phyloP scores from a whole-genome alignment of 2,888 invertebrate species.

The Melipona beecheii region DNA sequence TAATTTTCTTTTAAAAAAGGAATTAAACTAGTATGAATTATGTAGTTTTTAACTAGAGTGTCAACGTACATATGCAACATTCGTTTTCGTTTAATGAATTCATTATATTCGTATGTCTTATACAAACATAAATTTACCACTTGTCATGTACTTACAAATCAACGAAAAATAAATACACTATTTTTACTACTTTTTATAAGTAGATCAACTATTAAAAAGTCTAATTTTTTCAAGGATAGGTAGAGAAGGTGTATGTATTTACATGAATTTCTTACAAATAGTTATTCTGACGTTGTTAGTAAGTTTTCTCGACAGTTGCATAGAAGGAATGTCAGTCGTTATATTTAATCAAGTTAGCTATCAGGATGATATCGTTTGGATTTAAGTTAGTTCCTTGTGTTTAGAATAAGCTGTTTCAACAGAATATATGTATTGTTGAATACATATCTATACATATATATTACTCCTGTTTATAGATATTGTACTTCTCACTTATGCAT shows the following conservation, averaged over 20 bases:
- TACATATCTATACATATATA: neutral
- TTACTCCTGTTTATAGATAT: slow-evolving; percentile 30
- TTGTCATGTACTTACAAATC: neutral
- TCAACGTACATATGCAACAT: slow-evolving; percentile 3
- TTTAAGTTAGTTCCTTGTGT: slow-evolving; percentile 38
- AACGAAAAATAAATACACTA: slow-evolving; percentile 1
- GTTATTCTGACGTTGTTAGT: neutral
- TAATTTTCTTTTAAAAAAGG: neutral
- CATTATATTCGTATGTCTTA: neutral
- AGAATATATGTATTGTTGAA: slow-evolving; percentile 20
- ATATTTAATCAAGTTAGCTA: slow-evolving; percentile 20
- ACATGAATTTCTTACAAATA: slow-evolving; percentile 5
- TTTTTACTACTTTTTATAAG: slow-evolving; percentile 19
- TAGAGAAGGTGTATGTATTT: slow-evolving; percentile 8
- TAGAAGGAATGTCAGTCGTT: slow-evolving; percentile 20
- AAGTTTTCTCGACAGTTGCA: slow-evolving; percentile 5
- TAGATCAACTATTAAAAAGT: slow-evolving; percentile 1
- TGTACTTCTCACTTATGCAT: slow-evolving; percentile 36
- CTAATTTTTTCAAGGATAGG: slow-evolving; percentile 13
- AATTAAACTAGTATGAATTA: neutral
- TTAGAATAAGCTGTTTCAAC: slow-evolving; percentile 27
- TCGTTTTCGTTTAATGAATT: slow-evolving; percentile 19
- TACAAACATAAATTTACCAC: neutral
- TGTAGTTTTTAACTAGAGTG: neutral
- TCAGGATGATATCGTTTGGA: slow-evolving; percentile 22